Percentiles rank a stretch among this genome's conserved stretches.
These are phyloP conservation scores for Alca torda DNA, from an alignment of 2,797 vertebrate genomes.

Conservation along the genomic window DNA sequence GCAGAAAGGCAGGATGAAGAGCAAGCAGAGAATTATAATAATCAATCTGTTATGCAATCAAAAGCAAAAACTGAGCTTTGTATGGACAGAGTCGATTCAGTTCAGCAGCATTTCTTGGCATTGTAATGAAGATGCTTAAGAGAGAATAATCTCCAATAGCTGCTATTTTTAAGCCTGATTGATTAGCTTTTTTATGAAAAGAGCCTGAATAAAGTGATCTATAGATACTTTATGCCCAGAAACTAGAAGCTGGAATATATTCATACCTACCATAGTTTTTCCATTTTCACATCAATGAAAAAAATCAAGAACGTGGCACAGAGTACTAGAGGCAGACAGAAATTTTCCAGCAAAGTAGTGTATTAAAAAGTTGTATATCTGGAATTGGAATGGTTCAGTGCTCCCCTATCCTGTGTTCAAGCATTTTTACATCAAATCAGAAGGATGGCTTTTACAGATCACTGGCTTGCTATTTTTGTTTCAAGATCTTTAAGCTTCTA, in stretches of 20 bases:
- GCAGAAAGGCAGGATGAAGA: slow-evolving; percentile 25
- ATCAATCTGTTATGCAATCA: neutral
- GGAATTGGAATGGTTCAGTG: neutral
- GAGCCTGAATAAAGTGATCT: neutral
- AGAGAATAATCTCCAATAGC: neutral
- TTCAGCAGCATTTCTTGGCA: neutral
- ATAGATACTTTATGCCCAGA: neutral
- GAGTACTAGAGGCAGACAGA: neutral
- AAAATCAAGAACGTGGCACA: neutral
- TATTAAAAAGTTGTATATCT: neutral
- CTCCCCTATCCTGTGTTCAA: neutral
- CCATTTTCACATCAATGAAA: neutral
- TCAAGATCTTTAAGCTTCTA: neutral
- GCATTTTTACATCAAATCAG: neutral
- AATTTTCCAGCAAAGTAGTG: neutral
- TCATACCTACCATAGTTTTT: neutral
- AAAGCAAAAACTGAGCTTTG: neutral
- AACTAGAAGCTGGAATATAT: neutral
- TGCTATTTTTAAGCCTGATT: neutral
- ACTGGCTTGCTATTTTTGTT: neutral
- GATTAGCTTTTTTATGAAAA: neutral
- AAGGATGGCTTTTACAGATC: neutral
- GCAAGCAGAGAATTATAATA: neutral
- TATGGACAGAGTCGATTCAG: neutral
- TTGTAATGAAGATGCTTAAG: neutral